phyloP scores from a whole-genome alignment of 1,140 invertebrate genomes.

The Pseudachorutes palmiensis region DNA sequence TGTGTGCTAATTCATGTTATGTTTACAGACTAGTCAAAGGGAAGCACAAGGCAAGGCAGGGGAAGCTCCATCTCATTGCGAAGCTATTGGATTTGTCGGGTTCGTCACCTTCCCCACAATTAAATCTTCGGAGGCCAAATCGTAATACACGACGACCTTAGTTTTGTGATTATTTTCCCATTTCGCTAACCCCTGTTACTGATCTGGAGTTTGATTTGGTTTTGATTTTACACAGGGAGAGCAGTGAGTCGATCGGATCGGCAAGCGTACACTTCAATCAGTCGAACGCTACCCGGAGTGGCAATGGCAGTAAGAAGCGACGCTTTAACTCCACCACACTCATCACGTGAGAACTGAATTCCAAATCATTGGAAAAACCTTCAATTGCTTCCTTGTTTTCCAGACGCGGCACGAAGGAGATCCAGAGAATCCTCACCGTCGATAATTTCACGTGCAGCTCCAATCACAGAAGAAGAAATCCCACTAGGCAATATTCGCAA shows the following conservation, averaged over 20 bases:
- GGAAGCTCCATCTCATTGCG: conserved; percentile 92
- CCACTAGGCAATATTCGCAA: conserved; percentile 27
- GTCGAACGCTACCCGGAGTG: conserved; percentile 30
- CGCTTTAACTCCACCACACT: background rate
- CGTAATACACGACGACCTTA: conserved; percentile 8
- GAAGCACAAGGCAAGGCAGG: conserved; percentile 84
- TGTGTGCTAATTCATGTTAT: conserved; percentile 10
- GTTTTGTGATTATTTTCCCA: no score
- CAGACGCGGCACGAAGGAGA: conserved; percentile 14
- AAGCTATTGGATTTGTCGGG: conserved; percentile 68
- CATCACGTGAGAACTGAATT: background rate
- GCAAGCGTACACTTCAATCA: conserved; percentile 26
- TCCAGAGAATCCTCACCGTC: conserved; percentile 27
- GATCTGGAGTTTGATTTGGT: no score
- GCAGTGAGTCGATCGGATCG: conserved; percentile 24
- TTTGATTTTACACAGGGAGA: no score
- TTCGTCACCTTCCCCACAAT: conserved; percentile 28
- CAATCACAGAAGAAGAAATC: conserved; percentile 29
- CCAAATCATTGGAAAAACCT: background rate
- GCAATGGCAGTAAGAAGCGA: conserved; percentile 28
- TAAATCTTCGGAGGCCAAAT: conserved; percentile 22
- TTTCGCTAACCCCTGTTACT: no score
- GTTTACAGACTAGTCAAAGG: conserved; percentile 66
- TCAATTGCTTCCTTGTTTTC: background rate
- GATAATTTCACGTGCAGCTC: background rate